Evolutionary conservation across 2,113 vertebrate genomes (phyloP).

Genomic region (Stercorarius parasiticus): DNA sequence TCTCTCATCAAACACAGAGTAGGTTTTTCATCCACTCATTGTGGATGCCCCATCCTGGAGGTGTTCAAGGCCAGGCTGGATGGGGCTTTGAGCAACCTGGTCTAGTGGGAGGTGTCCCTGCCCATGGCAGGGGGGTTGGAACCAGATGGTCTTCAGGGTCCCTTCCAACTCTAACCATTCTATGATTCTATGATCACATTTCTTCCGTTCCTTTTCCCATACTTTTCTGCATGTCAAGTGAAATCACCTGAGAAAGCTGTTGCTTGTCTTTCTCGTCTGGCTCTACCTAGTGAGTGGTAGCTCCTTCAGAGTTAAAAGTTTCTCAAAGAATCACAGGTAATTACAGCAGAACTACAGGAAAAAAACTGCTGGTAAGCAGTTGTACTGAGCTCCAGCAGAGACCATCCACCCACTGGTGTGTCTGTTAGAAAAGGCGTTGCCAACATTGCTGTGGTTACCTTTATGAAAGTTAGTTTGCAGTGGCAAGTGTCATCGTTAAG

Average conservation of each 20-base stretch:
- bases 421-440: background rate
- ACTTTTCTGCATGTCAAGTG: background rate
- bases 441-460: constrained; percentile 75
- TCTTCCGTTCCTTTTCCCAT: background rate
- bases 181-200: background rate
- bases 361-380: background rate
- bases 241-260: background rate
- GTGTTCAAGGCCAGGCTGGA: background rate
- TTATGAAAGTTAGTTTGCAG: constrained; percentile 95
- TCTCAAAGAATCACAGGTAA: background rate
- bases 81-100: background rate
- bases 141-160: background rate
- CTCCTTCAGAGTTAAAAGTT: background rate
- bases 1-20: background rate
- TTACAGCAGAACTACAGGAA: background rate
- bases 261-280: background rate
- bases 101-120: background rate
- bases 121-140: background rate
- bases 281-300: background rate
- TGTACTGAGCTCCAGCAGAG: background rate
- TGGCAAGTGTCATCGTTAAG: constrained; percentile 83
- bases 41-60: background rate
- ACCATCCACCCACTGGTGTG: background rate
- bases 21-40: background rate
- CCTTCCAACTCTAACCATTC: background rate